Conservation (phyloP, 2,888 invertebrate genomes). For the Allolobophora icterica region DNA sequence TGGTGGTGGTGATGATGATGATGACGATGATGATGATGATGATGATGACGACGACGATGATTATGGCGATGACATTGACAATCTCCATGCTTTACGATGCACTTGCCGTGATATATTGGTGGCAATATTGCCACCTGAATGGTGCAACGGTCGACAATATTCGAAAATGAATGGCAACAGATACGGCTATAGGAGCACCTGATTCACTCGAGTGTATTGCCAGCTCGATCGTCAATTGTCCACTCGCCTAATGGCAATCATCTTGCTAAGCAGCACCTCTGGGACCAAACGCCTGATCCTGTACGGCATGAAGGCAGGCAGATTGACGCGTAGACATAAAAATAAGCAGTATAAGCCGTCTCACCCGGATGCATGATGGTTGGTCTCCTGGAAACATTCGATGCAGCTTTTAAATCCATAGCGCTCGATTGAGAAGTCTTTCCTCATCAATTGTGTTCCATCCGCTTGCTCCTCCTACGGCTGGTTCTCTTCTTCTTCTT, state of each 20-base stretch:
- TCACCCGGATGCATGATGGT: slow-evolving; percentile 2
- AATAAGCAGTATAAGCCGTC: too few relatives aligned
- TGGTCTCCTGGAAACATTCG: slow-evolving; percentile 22
- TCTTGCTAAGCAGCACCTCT: background rate
- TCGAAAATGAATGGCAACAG: background rate
- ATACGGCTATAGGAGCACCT: background rate
- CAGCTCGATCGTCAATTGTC: background rate
- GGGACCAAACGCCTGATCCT: background rate
- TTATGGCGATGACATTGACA: background rate
- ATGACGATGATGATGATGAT: slow-evolving; percentile 38
- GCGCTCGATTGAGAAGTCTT: background rate
- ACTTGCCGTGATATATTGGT: background rate
- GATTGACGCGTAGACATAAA: too few relatives aligned
- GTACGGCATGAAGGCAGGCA: background rate
- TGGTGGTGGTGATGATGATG: slow-evolving; percentile 31
- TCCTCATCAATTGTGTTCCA: background rate
- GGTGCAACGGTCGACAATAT: slow-evolving; percentile 1
- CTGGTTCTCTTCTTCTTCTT: background rate
- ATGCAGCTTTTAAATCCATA: background rate
- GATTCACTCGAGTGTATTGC: background rate
- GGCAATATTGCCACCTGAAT: slow-evolving; percentile 9
- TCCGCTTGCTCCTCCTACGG: background rate
- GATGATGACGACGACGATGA: slow-evolving; percentile 25
- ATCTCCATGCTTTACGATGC: background rate
- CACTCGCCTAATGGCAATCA: background rate